A percentile compares a stretch with the other conserved stretches of the same genome.
Conservation (phyloP, 2,113 vertebrate species). For the Phainopepla nitens region DNA sequence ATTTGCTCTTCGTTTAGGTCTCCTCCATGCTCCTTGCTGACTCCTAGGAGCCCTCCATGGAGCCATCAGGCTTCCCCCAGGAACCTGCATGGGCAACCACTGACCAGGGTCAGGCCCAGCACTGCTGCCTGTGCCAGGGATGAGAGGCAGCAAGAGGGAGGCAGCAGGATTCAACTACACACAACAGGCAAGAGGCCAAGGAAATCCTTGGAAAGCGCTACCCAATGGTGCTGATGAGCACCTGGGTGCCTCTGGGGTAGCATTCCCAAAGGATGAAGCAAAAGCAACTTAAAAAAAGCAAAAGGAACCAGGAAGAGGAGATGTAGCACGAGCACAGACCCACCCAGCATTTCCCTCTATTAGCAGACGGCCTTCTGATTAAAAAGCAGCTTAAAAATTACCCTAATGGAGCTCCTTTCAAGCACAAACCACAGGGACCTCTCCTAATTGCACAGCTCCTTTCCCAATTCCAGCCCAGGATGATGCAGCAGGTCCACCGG, state of each 20-base stretch:
- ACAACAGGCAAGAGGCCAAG: not conserved
- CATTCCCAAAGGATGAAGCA: not conserved
- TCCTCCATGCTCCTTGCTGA: not conserved
- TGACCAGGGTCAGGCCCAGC: not conserved
- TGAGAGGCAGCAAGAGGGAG: not conserved
- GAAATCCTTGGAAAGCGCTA: not conserved
- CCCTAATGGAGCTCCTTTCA: not conserved
- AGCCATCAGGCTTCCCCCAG: not conserved
- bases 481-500: not conserved
- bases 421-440: not conserved
- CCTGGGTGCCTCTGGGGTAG: not conserved
- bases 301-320: not conserved
- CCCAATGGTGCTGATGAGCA: not conserved
- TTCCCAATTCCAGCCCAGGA: not conserved
- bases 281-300: not conserved
- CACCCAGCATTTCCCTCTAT: not conserved
- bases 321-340: not conserved
- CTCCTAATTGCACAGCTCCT: not conserved
- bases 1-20: not conserved
- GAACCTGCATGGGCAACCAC: accelerated
- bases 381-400: not conserved
- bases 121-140: not conserved
- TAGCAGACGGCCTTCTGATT: not conserved
- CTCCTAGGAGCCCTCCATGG: not conserved
- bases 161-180: not conserved